These are phyloP conservation scores for Drosophila arizonae DNA, from an alignment of 1,140 invertebrate species.

Conservation along the genomic window DNA sequence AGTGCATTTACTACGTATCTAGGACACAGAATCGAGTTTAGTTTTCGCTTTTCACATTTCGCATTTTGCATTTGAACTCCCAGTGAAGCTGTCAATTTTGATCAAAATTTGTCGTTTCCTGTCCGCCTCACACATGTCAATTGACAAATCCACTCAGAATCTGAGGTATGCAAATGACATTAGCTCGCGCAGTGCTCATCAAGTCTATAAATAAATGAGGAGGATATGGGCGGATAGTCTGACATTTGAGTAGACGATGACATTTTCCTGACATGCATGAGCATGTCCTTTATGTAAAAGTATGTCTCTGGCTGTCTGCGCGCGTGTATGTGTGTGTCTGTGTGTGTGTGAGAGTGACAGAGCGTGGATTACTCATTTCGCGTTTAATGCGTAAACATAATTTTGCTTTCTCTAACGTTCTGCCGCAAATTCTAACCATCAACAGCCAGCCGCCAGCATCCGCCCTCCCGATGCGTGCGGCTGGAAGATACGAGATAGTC, in stretches of 20 bases:
- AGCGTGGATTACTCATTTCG: slow-evolving; percentile 49
- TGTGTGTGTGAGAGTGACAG: slow-evolving; percentile 23
- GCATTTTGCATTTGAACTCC: slow-evolving; percentile 9
- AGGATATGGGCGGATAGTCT: background rate
- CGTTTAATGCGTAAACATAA: slow-evolving; percentile 73
- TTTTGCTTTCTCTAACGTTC: slow-evolving; percentile 52
- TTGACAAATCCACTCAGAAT: slow-evolving; percentile 31
- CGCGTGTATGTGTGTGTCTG: too few species aligned
- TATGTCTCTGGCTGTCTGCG: slow-evolving; percentile 4
- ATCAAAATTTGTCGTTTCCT: slow-evolving; percentile 28
- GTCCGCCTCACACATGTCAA: slow-evolving; percentile 20
- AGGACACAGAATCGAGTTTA: background rate
- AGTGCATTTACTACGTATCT: background rate
- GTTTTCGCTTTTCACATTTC: slow-evolving; percentile 7
- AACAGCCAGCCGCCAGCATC: slow-evolving; percentile 16
- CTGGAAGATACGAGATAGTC: slow-evolving; percentile 50
- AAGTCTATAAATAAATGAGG: slow-evolving; percentile 43
- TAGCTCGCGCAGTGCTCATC: slow-evolving; percentile 14
- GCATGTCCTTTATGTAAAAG: slow-evolving; percentile 24
- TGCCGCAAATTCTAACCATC: background rate
- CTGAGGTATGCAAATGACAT: slow-evolving; percentile 43
- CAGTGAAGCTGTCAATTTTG: background rate
- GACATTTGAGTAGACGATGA: slow-evolving; percentile 37
- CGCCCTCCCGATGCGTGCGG: slow-evolving; percentile 43
- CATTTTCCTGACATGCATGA: slow-evolving; percentile 21